Evolutionary conservation across 2,888 invertebrate genomes (phyloP), one percentile per base, ranked within the genome.

Genomic region (Chironomus tentans): DNA sequence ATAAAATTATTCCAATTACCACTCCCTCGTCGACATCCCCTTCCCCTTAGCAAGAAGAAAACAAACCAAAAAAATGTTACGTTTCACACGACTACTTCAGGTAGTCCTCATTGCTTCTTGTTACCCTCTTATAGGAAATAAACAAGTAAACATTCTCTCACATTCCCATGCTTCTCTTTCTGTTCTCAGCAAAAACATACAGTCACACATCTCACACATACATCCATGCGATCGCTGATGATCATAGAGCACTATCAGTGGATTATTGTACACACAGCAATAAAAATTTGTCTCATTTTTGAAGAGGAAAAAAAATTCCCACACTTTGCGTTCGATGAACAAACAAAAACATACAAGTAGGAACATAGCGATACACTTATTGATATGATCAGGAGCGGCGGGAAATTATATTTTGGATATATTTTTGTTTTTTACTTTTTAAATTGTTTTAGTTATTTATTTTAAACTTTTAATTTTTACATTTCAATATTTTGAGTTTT

Each of bases 301-400:
- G 38, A 38, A 38, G 38, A 38, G 38, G 50, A 50, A 50, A 56
- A 48, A 71, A 71, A 71, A 71, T 71, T 71, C 71, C 71, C 71
- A 71, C 71, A 71, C 71, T 71, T 71, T 71, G 47, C 48, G 71
- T 50, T 21, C 5, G 18, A 22, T 15, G 7, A 56, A 56, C 56
- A 56, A 15, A 18, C 18, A 56, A 15, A n/a, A n/a, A 56, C 56
- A 56, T 56, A 56, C 15, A 15, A 56, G 15, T 18, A 15, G 7
- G 18, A 56, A 18, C n/a, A 56, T 56, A 18, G 18, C 56, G 56
- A 56, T 56, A 56, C 56, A 56, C 18, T 56, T 56, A 50, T 50
- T 56, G n/a, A 56, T 18, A 18, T n/a, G 7, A 6, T 4, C 56
- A 56, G 15, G 3, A n/a, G 56, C 15, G 56, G n/a, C 38, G 38